These are phyloP conservation scores for Galendromus occidentalis DNA, from an alignment of 1,140 invertebrate species.

Conservation along the genomic window DNA sequence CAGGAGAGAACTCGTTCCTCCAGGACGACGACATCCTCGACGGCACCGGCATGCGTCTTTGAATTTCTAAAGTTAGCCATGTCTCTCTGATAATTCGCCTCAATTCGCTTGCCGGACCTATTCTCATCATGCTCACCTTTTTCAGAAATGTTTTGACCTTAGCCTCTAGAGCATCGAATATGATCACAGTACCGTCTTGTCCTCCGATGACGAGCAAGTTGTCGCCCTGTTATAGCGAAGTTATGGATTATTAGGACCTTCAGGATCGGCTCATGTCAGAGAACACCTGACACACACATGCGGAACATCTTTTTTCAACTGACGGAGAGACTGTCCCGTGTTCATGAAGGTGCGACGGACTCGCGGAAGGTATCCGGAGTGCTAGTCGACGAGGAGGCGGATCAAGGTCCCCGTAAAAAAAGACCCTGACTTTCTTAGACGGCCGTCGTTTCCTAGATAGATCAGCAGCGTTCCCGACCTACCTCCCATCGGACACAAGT, in stretches of 20 bases:
- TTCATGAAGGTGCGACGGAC: too few relatives aligned
- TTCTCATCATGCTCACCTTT: not conserved
- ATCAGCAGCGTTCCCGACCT: not conserved
- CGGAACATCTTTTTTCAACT: not conserved
- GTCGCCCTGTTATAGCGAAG: not conserved
- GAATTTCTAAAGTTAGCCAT: too few relatives aligned
- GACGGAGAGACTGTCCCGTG: not conserved
- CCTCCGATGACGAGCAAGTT: not conserved
- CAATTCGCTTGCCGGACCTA: too few relatives aligned
- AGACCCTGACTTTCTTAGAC: not conserved
- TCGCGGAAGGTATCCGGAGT: too few relatives aligned
- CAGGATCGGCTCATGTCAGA: not conserved
- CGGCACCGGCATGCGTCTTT: not conserved
- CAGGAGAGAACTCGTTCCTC: not conserved
- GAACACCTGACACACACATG: not conserved
- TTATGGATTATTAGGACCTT: not conserved
- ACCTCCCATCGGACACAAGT: conserved; percentile 7
- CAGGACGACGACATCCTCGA: not conserved
- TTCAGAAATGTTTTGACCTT: conserved; percentile 4
- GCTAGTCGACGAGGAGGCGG: not conserved
- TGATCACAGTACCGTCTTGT: not conserved
- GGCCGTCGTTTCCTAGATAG: not conserved
- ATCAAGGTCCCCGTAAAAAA: not conserved
- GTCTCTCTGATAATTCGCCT: too few relatives aligned
- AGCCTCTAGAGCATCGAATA: not conserved